Evolutionary conservation across 1,140 invertebrate genomes (phyloP).

Genomic region (Zaprionus davidi): DNA sequence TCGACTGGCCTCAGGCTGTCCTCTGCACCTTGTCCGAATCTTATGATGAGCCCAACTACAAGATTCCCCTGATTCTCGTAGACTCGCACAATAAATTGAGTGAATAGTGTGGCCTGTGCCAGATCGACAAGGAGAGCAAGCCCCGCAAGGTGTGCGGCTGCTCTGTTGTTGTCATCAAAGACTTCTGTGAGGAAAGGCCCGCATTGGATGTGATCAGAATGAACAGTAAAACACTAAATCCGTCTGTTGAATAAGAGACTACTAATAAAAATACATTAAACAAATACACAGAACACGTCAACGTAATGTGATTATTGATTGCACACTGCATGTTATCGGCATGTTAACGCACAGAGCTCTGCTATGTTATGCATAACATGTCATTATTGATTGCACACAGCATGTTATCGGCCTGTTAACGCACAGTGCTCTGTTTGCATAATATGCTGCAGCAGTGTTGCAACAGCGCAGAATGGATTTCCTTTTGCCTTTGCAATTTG

Average conservation of each 20-base stretch:
- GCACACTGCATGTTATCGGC: too few species aligned
- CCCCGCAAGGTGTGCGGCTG: constrained; percentile 99
- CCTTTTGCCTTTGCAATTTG: background rate
- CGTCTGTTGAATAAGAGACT: too few species aligned
- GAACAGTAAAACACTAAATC: too few species aligned
- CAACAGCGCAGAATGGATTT: background rate
- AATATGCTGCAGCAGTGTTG: too few species aligned
- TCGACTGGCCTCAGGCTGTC: constrained; percentile 99
- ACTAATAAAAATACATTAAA: too few species aligned
- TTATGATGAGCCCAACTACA: constrained; percentile 98
- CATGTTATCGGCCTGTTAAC: too few species aligned
- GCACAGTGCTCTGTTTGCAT: too few species aligned
- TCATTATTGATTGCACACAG: too few species aligned
- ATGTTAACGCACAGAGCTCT: background rate
- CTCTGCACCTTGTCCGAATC: constrained; percentile 98
- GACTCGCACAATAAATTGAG: constrained; percentile 99
- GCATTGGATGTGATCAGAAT: too few species aligned
- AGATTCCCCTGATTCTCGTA: constrained; percentile 97
- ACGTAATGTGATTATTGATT: too few species aligned
- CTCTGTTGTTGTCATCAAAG: constrained; percentile 99
- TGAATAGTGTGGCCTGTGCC: constrained; percentile 99
- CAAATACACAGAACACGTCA: too few species aligned
- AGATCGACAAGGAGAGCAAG: constrained; percentile 99
- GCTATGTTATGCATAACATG: too few species aligned
- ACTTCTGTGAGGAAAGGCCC: constrained; percentile 96